phyloP scores from a whole-genome alignment of 2,888 invertebrate species.

The Leucozona laternaria region DNA sequence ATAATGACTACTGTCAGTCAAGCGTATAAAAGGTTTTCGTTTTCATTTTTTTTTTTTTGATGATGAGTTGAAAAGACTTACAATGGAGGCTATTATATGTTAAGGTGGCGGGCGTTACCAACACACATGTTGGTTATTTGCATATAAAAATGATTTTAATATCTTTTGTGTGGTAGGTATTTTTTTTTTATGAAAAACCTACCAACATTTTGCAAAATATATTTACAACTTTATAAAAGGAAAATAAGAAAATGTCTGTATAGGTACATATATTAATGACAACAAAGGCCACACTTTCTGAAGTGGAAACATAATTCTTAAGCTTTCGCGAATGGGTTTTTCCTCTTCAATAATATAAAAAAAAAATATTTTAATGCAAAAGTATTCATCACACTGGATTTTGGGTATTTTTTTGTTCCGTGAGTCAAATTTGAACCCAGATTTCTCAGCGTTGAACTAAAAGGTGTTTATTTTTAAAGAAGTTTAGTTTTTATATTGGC shows the following conservation, averaged over 20 bases:
- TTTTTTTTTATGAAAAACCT: background rate
- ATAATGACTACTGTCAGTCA: slow-evolving; percentile 53
- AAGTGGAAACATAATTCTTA: too few relatives aligned
- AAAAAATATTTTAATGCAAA: too few relatives aligned
- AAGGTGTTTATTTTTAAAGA: too few relatives aligned
- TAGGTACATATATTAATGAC: too few relatives aligned
- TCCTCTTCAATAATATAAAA: too few relatives aligned
- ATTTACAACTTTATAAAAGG: background rate
- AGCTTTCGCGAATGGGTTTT: too few relatives aligned
- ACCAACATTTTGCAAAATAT: background rate
- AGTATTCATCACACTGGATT: too few relatives aligned
- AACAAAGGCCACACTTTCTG: too few relatives aligned
- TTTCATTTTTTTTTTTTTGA: background rate
- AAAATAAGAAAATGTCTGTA: background rate
- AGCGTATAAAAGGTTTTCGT: slow-evolving; percentile 33
- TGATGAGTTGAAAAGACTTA: background rate
- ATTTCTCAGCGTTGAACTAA: too few relatives aligned
- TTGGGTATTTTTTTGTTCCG: too few relatives aligned
- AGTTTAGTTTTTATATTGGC: too few relatives aligned
- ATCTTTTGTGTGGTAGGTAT: background rate
- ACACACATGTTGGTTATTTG: slow-evolving; percentile 5
- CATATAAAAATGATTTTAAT: slow-evolving; percentile 2
- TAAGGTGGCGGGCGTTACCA: background rate
- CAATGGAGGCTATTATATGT: slow-evolving; percentile 11
- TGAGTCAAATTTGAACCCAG: too few relatives aligned